Evolutionary conservation across 2,113 vertebrate species (phyloP), one percentile per base, ranked within the genome.

Genomic region (Prionailurus bengalensis): DNA sequence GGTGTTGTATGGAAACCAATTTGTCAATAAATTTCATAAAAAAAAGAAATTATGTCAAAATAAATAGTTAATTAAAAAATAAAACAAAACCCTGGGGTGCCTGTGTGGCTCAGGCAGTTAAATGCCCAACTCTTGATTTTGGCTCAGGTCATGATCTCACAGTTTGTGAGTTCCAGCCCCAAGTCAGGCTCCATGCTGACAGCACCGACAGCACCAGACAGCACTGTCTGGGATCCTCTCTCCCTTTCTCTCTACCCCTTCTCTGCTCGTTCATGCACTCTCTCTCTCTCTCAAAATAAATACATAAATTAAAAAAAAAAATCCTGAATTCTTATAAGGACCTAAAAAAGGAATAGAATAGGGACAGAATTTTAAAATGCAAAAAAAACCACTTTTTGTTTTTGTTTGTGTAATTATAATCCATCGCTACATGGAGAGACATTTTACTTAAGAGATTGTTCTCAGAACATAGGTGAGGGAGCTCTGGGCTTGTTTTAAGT

Each of bases 381-480:
- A 45, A 73, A 82, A 73, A 82, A n/a, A 58, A 48, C 29, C 7
- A 16, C 15, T 42, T 3, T 78, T 73, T 61, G 19, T 61, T 76
- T 55, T 95, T 53, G 6, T 31, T 94, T 93, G 82, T 63, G 53
- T 76, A 58, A 97, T 93, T 87, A 88, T n/a, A 86, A 51, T 17
- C 53, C n/a, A n/a, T 12, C 33, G 45, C 71, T 73, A 31, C 4
- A 33, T 33, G 33, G 55, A 83, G 42, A 85, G 65, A 73, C 55
- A 53, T 36, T 16, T 42, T 93, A 19, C 9, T 88, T 55, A 48
- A 42, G 79, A 92, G 39, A 76, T 15, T 19, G 4, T 21, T 87
- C 63, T 94, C 27, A 66, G 68, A 76, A 76, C 39, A 31, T 7
- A 83, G 58, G 48, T 9, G 11, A 71, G 42, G 33, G 89, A 61